These are phyloP conservation scores for Syngnathus scovelli DNA, from an alignment of 2,113 vertebrate species.

Conservation along the genomic window DNA sequence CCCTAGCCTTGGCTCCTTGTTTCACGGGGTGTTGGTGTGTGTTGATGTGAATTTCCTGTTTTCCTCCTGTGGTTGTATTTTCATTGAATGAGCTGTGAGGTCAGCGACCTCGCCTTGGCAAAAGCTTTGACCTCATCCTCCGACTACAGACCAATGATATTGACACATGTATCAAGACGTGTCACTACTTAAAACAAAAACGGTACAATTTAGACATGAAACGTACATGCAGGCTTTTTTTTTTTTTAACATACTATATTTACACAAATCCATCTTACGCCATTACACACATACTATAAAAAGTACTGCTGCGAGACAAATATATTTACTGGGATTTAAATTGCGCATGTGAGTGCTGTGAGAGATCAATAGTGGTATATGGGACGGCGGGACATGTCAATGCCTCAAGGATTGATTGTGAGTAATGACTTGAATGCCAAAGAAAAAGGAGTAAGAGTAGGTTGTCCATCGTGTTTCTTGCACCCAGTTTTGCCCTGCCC, in stretches of 20 bases:
- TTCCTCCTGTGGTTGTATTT: constrained; percentile 21
- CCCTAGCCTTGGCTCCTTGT: not conserved
- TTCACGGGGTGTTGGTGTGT: not conserved
- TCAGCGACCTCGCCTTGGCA: constrained; percentile 41
- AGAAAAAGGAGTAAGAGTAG: constrained; percentile 9
- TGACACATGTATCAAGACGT: constrained; percentile 33
- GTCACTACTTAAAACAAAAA: constrained; percentile 25
- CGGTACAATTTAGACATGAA: constrained; percentile 23
- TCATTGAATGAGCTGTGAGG: constrained; percentile 38
- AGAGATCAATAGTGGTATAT: constrained; percentile 53
- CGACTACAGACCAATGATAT: constrained; percentile 33
- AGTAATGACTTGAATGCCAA: constrained; percentile 37
- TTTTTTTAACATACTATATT: not conserved
- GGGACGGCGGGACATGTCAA: constrained; percentile 46
- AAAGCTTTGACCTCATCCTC: constrained; percentile 52
- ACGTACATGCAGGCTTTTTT: not conserved
- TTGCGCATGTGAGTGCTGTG: constrained; percentile 43
- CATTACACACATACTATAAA: constrained; percentile 2
- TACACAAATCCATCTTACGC: not conserved
- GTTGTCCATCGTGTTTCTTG: constrained; percentile 4
- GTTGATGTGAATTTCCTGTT: not conserved
- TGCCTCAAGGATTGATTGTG: constrained; percentile 41
- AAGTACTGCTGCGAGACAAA: constrained; percentile 27
- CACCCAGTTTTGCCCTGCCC: not conserved
- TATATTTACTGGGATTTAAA: constrained; percentile 53